phyloP scores from a whole-genome alignment of 2,113 vertebrate genomes.

The Melanocharis versteri region DNA sequence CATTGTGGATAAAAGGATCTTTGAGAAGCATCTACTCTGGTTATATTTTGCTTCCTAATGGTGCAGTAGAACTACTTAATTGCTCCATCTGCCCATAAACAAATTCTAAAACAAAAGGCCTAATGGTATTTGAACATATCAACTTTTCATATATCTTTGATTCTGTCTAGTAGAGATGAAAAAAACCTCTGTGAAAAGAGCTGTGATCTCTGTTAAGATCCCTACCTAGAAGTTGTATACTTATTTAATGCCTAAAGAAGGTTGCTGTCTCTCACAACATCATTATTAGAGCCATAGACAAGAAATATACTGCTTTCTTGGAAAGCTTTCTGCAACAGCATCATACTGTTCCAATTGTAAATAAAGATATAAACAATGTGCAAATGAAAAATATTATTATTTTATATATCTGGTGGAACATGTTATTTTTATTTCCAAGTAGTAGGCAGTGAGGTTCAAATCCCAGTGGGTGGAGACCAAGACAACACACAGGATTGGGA shows the following conservation, averaged over 20 bases:
- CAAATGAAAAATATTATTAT: not conserved
- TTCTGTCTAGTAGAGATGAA: not conserved
- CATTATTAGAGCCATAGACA: not conserved
- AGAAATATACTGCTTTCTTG: not conserved
- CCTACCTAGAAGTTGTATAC: not conserved
- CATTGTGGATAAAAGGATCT: not conserved
- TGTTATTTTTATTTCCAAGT: not conserved
- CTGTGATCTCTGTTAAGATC: not conserved
- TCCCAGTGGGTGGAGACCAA: not conserved
- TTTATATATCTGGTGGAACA: not conserved
- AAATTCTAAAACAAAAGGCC: not conserved
- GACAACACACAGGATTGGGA: not conserved
- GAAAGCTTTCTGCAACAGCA: not conserved
- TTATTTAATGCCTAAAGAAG: not conserved
- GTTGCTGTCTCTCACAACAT: not conserved
- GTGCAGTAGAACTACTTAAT: not conserved
- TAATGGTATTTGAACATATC: not conserved
- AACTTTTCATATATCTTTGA: not conserved
- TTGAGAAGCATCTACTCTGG: not conserved
- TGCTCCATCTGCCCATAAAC: not conserved
- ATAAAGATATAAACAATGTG: not conserved
- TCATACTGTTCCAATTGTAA: not conserved
- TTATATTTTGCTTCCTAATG: not conserved
- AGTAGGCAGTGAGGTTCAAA: not conserved
- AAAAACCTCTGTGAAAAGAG: not conserved